These are phyloP conservation scores for Ganaspis brasiliensis DNA, from an alignment of 2,888 invertebrate genomes.

Conservation along the genomic window DNA sequence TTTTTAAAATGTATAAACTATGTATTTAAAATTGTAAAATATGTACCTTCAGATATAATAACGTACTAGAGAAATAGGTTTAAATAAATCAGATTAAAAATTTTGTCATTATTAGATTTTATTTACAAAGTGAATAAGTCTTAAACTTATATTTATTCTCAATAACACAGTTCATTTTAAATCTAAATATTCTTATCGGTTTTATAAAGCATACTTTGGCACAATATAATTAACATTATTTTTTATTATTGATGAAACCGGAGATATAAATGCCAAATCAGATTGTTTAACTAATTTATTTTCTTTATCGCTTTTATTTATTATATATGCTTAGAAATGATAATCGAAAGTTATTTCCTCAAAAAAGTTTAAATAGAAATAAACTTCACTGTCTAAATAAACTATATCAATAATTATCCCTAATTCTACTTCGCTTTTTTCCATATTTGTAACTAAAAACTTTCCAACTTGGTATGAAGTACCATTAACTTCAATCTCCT, in stretches of 20 bases:
- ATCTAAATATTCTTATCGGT: too few species aligned
- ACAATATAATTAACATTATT: background rate
- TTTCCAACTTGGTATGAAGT: background rate
- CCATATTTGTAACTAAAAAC: background rate
- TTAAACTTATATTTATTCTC: too few species aligned
- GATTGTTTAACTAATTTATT: background rate
- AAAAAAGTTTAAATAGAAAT: background rate
- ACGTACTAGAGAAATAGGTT: too few species aligned
- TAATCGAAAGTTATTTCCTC: slow-evolving; percentile 1
- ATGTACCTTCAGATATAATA: too few species aligned
- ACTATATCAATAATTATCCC: background rate
- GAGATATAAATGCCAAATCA: background rate
- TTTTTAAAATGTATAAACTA: too few species aligned
- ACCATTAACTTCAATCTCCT: background rate
- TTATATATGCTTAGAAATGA: slow-evolving; percentile 5
- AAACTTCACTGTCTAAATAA: background rate
- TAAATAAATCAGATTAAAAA: too few species aligned
- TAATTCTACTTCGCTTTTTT: background rate
- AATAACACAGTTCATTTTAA: too few species aligned
- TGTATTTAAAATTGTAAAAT: too few species aligned
- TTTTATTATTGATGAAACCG: background rate
- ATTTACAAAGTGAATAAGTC: too few species aligned
- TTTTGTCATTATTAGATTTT: too few species aligned
- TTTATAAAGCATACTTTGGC: background rate
- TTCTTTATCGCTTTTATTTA: background rate